Percentiles rank a stretch among this genome's conserved stretches.
Conservation (phyloP, 2,888 invertebrate species). For the Mythimna impura region DNA sequence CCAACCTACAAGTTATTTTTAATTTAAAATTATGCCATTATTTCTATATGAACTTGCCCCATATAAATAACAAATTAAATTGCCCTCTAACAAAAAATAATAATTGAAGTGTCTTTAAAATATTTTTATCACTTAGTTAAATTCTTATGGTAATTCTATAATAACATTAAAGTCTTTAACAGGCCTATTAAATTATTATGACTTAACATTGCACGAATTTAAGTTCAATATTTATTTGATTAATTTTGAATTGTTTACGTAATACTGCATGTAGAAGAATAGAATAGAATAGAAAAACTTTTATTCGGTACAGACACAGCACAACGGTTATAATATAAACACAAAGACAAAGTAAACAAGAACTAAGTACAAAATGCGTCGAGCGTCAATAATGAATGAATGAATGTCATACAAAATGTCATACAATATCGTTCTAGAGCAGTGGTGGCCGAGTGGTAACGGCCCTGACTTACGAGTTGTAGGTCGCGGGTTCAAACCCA, state of each 20-base stretch:
- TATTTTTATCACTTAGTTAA: not conserved
- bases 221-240: not conserved
- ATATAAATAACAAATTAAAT: slow-evolving; percentile 6
- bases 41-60: slow-evolving; percentile 13
- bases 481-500: too few relatives aligned
- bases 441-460: too few relatives aligned
- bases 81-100: slow-evolving; percentile 11
- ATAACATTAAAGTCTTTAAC: slow-evolving; percentile 1
- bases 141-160: not conserved
- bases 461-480: too few relatives aligned
- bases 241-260: not conserved
- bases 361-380: too few relatives aligned
- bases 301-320: too few relatives aligned
- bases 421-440: too few relatives aligned
- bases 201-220: not conserved
- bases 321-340: too few relatives aligned
- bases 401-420: too few relatives aligned
- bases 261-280: not conserved
- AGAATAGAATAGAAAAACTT: too few relatives aligned
- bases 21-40: not conserved
- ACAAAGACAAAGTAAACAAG: too few relatives aligned
- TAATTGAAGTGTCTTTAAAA: not conserved
- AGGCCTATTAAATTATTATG: not conserved
- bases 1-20: not conserved
- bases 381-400: too few relatives aligned